phyloP scores from a whole-genome alignment of 2,888 invertebrate species.

The Apamea anceps region DNA sequence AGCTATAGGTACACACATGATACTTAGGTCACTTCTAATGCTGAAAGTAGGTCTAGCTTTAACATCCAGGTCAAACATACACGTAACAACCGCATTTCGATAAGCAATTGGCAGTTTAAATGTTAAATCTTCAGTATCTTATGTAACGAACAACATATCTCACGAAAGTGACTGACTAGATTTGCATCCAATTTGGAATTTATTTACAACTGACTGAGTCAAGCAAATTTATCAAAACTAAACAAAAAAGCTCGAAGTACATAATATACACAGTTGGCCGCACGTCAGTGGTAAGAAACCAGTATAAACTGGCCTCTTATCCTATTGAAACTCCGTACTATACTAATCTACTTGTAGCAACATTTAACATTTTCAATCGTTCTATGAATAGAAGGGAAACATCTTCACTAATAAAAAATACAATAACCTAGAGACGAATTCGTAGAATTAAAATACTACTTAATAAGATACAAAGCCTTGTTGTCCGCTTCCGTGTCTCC shows the following conservation, averaged over 20 bases:
- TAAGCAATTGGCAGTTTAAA: slow-evolving; percentile 75
- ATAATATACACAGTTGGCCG: not conserved
- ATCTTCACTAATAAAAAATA: slow-evolving; percentile 8
- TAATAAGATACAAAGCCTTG: slow-evolving; percentile 52
- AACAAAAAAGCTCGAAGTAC: not conserved
- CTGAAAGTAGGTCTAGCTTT: slow-evolving; percentile 66
- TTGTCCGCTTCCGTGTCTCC: slow-evolving; percentile 54
- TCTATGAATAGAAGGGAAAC: slow-evolving; percentile 14
- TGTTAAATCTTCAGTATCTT: slow-evolving; percentile 77
- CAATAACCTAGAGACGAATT: slow-evolving; percentile 27
- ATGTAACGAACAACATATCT: slow-evolving; percentile 74
- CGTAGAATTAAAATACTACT: slow-evolving; percentile 16
- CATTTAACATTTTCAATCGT: not conserved
- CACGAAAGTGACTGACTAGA: slow-evolving; percentile 70
- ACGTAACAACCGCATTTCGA: slow-evolving; percentile 76
- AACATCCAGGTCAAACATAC: slow-evolving; percentile 73
- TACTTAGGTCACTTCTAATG: slow-evolving; percentile 31
- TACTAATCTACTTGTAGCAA: not conserved
- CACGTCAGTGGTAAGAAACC: too few species aligned
- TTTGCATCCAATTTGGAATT: slow-evolving; percentile 34
- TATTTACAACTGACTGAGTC: slow-evolving; percentile 35
- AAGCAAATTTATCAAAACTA: slow-evolving; percentile 21
- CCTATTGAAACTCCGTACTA: not conserved
- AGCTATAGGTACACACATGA: not conserved
- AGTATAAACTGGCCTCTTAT: not conserved